These are phyloP conservation scores for Apaloderma vittatum DNA, from an alignment of 2,113 vertebrate genomes.

Conservation along the genomic window DNA sequence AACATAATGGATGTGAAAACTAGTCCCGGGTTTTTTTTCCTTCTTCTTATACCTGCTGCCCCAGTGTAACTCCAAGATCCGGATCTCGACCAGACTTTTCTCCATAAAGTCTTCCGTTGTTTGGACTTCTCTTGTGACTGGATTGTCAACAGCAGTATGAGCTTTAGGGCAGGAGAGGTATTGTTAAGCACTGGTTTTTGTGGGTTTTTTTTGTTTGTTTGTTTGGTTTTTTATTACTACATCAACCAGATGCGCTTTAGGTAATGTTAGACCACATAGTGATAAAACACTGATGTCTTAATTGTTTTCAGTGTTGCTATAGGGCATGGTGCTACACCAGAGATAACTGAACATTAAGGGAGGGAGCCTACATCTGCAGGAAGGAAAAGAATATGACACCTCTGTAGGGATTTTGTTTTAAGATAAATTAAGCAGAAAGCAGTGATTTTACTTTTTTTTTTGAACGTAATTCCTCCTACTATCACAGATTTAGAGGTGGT, in stretches of 20 bases:
- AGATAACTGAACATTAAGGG: background rate
- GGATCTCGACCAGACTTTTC: background rate
- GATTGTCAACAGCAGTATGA: background rate
- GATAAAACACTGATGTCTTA: conserved; percentile 21
- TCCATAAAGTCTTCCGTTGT: accelerated
- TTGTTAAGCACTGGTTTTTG: background rate
- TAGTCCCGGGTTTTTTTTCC: background rate
- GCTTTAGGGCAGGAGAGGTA: background rate
- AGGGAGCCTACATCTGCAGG: conserved; percentile 9
- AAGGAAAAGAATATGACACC: conserved; percentile 22
- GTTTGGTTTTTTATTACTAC: background rate
- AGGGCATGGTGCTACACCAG: background rate
- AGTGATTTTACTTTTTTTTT: background rate
- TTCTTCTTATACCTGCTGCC: background rate
- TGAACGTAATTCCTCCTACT: background rate
- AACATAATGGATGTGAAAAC: background rate
- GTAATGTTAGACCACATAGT: background rate
- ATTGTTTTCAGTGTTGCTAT: background rate
- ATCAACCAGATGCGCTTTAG: background rate
- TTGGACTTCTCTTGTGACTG: background rate
- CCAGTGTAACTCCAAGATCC: background rate
- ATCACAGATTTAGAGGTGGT: background rate
- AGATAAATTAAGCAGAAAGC: background rate
- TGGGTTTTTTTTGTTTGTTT: too few relatives aligned
- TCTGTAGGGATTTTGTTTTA: background rate